Evolutionary conservation across 2,888 invertebrate genomes (phyloP), one percentile per base, ranked within the genome.

Genomic region (Taenaris catops): DNA sequence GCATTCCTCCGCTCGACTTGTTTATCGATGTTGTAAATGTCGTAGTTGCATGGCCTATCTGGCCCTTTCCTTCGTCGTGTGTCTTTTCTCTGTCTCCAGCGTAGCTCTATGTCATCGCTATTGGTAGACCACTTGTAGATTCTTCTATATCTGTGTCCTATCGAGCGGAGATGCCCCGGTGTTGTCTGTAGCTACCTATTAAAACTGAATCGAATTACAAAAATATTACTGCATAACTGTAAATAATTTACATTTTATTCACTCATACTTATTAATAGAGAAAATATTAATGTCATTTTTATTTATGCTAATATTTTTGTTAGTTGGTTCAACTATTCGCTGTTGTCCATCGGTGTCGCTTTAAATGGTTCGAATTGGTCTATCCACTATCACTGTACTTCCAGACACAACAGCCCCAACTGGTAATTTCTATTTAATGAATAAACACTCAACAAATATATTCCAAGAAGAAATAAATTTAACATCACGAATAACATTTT

Each of bases 301-400:
- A n/a, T n/a, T n/a, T n/a, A n/a, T n/a, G n/a, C n/a, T 25, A 14
- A 19, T 18, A 33, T 14, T 17, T 32, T 35, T 36, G 10, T 33
- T 25, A 20, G 32, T 83, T 74, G 71, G 75, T 78, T 75, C 64
- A 52, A 65, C 66, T 78, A 11, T 51, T 86, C 63, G 79, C 78
- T 86, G 84, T 86, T 84, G 86, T 86, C 67, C 59, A 60, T 86
- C 80, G 80, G 74, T 86, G 86, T 86, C 71, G 86, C 86, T 86
- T 86, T 79, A 70, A 72, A 72, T 80, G 80, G 80, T 80, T 80
- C 74, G 73, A 74, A 75, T 72, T 59, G 81, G 78, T 81, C 71
- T 74, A 68, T 69, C 63, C 72, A 78, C 78, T 57, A 62, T 71
- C 72, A 78, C 78, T 66, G 50, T 71, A 63, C 63, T 53, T 61